Conservation (phyloP, 2,797 vertebrate species). For the Nothura maculosa region DNA sequence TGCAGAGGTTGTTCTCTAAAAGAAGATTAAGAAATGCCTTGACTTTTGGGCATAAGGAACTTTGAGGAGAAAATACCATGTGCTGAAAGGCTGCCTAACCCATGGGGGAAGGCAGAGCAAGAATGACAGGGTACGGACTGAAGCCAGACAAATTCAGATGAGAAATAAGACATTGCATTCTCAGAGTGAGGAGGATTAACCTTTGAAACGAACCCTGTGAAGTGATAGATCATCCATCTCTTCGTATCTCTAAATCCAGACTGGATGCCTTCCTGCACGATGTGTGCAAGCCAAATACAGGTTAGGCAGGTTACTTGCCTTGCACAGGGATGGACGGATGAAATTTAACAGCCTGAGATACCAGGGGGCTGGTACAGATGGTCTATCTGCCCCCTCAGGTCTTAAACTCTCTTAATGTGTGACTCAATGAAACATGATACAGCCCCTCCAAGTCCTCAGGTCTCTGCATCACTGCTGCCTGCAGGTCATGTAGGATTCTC, state of each 20-base stretch:
- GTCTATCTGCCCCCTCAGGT: background rate
- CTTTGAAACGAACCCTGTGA: slow-evolving; percentile 34
- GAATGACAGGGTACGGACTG: background rate
- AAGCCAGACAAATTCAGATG: background rate
- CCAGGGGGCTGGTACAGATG: background rate
- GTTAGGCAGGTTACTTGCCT: background rate
- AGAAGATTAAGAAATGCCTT: background rate
- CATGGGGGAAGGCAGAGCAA: background rate
- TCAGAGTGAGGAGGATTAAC: slow-evolving; percentile 42
- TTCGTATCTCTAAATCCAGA: slow-evolving; percentile 32
- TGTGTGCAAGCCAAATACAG: background rate
- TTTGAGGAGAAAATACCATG: background rate
- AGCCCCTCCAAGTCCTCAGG: background rate
- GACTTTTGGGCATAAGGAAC: background rate
- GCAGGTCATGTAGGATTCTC: background rate
- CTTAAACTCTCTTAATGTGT: background rate
- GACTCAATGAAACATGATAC: background rate
- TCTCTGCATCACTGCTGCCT: background rate
- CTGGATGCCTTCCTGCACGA: slow-evolving; percentile 31
- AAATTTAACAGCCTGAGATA: background rate
- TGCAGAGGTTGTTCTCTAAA: background rate
- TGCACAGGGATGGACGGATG: background rate
- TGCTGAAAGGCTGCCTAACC: background rate
- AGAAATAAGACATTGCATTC: slow-evolving; percentile 27
- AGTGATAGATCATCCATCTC: slow-evolving; percentile 40